Evolutionary conservation across 1,140 invertebrate species (phyloP).

Genomic region (Pogonus chalceus): DNA sequence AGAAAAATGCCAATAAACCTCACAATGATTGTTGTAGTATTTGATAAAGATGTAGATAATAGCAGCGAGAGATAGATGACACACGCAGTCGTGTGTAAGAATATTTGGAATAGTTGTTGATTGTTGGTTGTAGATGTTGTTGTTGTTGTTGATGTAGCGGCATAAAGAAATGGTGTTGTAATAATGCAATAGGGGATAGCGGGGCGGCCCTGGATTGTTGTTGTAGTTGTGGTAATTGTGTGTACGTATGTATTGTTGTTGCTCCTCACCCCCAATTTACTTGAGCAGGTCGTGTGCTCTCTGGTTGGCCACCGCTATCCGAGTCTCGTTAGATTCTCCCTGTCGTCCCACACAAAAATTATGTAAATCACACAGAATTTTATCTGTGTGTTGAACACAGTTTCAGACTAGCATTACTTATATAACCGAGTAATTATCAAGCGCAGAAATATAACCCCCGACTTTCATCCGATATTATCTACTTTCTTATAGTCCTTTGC

Average conservation of each 20-base stretch:
- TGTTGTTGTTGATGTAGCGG: constrained; percentile 1
- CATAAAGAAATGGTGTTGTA: constrained; percentile 3
- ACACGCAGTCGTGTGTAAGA: constrained; percentile 10
- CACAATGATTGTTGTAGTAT: no score
- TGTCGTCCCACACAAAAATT: constrained; percentile 21
- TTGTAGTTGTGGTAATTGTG: constrained; percentile 28
- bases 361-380: not conserved
- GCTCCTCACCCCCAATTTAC: constrained; percentile 37
- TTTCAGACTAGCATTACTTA: no score
- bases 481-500: no score
- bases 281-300: constrained; percentile 74
- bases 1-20: no score
- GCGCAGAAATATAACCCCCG: no score
- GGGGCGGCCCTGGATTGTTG: constrained; percentile 13
- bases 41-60: no score
- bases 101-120: constrained; percentile 1
- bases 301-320: constrained; percentile 77
- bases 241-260: constrained; percentile 26
- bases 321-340: constrained; percentile 63
- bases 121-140: not conserved
- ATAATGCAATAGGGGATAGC: not conserved
- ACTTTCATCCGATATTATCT: no score
- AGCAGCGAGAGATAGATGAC: not conserved
- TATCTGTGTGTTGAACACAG: no score
- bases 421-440: no score